Percentiles rank a stretch among this genome's conserved stretches.
phyloP scores from a whole-genome alignment of 1,140 invertebrate genomes.

The Dermatophagoides farinae region DNA sequence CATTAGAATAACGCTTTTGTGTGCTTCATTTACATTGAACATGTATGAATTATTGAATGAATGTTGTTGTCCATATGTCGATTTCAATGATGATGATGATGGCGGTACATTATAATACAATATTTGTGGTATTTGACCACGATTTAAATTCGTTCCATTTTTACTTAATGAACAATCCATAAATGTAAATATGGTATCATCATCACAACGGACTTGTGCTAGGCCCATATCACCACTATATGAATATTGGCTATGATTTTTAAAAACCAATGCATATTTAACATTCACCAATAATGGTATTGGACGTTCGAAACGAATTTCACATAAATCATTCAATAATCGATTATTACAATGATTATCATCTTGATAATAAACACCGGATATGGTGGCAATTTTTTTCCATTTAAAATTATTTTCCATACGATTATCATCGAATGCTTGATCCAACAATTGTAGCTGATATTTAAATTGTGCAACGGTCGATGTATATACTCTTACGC shows the following conservation, averaged over 20 bases:
- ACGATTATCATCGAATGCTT: conserved; percentile 1
- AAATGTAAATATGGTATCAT: conserved; percentile 79
- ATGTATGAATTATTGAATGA: not conserved
- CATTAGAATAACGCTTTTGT: not conserved
- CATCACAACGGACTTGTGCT: conserved; percentile 58
- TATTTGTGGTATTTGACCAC: conserved; percentile 73
- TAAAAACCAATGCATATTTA: conserved; percentile 57
- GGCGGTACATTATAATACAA: not conserved
- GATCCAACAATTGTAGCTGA: conserved; percentile 67
- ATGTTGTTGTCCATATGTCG: not conserved
- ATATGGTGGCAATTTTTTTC: conserved; percentile 47
- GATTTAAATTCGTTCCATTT: conserved; percentile 75
- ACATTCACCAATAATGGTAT: conserved; percentile 52
- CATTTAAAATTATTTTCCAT: conserved; percentile 30
- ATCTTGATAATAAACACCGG: conserved; percentile 50
- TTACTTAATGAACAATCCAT: conserved; percentile 74
- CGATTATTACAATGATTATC: conserved; percentile 35
- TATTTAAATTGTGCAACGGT: conserved; percentile 48
- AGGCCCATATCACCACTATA: conserved; percentile 79
- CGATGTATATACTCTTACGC: conserved; percentile 71
- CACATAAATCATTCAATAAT: conserved; percentile 36
- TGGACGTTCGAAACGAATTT: conserved; percentile 73
- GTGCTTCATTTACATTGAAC: not conserved
- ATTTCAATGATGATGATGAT: not conserved
- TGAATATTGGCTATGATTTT: conserved; percentile 75